These are phyloP conservation scores for Nymphalis c-album DNA, from an alignment of 2,888 invertebrate species.

Conservation along the genomic window DNA sequence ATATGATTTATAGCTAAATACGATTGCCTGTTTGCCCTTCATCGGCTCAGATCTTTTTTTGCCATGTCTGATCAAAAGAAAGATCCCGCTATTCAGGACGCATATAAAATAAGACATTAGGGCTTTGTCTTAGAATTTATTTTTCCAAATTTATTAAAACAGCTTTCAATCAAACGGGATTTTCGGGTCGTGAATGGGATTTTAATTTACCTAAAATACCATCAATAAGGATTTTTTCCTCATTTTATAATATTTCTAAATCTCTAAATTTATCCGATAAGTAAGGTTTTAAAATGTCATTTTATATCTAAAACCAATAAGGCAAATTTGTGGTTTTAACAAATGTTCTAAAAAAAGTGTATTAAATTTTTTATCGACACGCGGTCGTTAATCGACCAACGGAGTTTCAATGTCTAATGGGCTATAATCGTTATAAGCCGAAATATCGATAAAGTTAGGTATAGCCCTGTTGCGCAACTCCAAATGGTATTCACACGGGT, in stretches of 20 bases:
- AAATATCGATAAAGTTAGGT: conserved; percentile 64
- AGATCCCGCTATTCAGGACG: conserved; percentile 24
- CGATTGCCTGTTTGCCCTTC: conserved; percentile 16
- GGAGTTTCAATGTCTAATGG: conserved; percentile 54
- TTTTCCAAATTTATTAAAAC: conserved; percentile 22
- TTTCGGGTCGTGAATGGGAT: conserved; percentile 39
- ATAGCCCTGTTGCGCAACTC: conserved; percentile 56
- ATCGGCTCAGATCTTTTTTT: conserved; percentile 28
- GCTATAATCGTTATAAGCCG: conserved; percentile 59
- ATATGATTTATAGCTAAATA: background rate
- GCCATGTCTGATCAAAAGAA: conserved; percentile 39
- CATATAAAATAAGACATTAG: conserved; percentile 33
- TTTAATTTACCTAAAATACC: conserved; percentile 43
- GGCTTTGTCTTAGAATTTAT: conserved; percentile 26
- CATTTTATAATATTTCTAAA: background rate
- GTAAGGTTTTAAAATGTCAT: background rate
- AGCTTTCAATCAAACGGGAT: background rate
- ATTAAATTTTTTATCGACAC: conserved; percentile 32
- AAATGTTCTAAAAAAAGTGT: conserved; percentile 35
- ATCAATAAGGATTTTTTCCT: background rate
- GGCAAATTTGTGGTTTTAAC: conserved; percentile 19
- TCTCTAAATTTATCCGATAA: background rate
- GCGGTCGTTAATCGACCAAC: conserved; percentile 56
- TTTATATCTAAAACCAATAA: conserved; percentile 2
- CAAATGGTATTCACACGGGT: conserved; percentile 34